Percentiles rank a stretch among this genome's conserved stretches.
Conservation (phyloP, 2,797 vertebrate species). For the Urophycis tenuis region DNA sequence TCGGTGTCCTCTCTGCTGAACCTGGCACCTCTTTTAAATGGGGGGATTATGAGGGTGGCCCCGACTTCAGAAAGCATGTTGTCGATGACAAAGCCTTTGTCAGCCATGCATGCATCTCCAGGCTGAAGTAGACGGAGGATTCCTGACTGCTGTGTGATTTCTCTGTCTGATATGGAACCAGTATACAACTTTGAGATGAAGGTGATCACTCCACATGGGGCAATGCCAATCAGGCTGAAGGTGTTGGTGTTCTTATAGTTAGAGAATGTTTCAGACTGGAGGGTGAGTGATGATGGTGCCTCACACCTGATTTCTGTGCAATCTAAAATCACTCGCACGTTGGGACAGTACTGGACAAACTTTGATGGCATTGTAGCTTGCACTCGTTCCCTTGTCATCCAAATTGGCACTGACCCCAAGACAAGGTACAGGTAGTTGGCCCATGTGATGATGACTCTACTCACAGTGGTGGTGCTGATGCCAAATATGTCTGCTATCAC, state of each 20-base stretch:
- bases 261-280: not conserved
- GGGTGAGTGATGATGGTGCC: slow-evolving; percentile 3
- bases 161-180: slow-evolving; percentile 10
- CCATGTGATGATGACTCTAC: slow-evolving; percentile 17
- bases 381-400: slow-evolving; percentile 15
- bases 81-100: slow-evolving; percentile 6
- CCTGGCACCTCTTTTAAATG: slow-evolving; percentile 3
- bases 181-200: slow-evolving; percentile 1
- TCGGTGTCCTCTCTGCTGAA: not conserved
- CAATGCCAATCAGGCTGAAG: not conserved
- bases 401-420: slow-evolving; percentile 19
- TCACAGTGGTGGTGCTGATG: slow-evolving; percentile 2
- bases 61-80: slow-evolving; percentile 7
- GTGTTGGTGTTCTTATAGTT: not conserved
- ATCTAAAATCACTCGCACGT: too few relatives aligned
- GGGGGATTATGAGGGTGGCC: slow-evolving; percentile 9
- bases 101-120: slow-evolving; percentile 15
- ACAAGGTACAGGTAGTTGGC: slow-evolving; percentile 14
- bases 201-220: too few relatives aligned
- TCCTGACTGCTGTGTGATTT: not conserved
- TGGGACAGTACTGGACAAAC: too few relatives aligned
- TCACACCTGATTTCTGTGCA: slow-evolving; percentile 21
- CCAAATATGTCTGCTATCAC: slow-evolving; percentile 9
- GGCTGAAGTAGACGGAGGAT: not conserved
- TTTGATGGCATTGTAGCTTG: slow-evolving; percentile 15